phyloP scores from a whole-genome alignment of 2,113 vertebrate species.

The Macroglossus sobrinus region DNA sequence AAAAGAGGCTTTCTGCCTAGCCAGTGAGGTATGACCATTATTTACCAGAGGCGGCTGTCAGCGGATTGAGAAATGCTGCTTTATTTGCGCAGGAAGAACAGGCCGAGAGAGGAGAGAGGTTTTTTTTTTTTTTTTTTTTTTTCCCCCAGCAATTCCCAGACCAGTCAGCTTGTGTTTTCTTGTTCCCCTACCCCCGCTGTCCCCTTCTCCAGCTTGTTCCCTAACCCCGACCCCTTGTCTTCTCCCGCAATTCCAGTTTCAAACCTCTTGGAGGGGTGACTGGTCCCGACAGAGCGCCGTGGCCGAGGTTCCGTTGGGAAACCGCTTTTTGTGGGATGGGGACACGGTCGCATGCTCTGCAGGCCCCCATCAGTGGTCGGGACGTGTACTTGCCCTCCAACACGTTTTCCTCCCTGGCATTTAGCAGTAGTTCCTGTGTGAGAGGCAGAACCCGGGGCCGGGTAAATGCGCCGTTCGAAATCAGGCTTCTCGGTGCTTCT shows the following conservation, averaged over 20 bases:
- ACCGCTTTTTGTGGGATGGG: background rate
- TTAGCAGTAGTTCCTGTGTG: background rate
- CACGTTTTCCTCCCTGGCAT: fast-evolving
- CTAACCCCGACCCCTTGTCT: background rate
- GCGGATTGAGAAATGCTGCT: slow-evolving; percentile 76
- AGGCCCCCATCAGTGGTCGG: background rate
- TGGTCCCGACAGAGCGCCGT: background rate
- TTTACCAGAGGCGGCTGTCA: slow-evolving; percentile 79
- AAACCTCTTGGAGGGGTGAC: background rate
- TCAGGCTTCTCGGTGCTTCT: background rate
- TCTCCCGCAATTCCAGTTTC: background rate
- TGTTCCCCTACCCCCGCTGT: slow-evolving; percentile 36
- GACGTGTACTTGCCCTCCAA: background rate
- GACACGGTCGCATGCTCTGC: background rate
- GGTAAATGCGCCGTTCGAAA: background rate
- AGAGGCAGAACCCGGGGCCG: background rate
- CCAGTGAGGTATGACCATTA: slow-evolving; percentile 78
- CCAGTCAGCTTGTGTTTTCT: slow-evolving; percentile 61
- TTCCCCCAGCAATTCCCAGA: slow-evolving; percentile 73
- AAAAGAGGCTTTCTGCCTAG: slow-evolving; percentile 75
- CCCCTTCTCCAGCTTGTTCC: background rate
- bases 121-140: slow-evolving; percentile 23
- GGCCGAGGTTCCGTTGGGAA: background rate
- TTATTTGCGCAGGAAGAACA: slow-evolving; percentile 56
- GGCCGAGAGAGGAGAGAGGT: slow-evolving; percentile 61